Percentiles rank a stretch among this genome's conserved stretches.
Evolutionary conservation across 2,888 invertebrate species (phyloP).

Genomic region (Cotesia congregata): DNA sequence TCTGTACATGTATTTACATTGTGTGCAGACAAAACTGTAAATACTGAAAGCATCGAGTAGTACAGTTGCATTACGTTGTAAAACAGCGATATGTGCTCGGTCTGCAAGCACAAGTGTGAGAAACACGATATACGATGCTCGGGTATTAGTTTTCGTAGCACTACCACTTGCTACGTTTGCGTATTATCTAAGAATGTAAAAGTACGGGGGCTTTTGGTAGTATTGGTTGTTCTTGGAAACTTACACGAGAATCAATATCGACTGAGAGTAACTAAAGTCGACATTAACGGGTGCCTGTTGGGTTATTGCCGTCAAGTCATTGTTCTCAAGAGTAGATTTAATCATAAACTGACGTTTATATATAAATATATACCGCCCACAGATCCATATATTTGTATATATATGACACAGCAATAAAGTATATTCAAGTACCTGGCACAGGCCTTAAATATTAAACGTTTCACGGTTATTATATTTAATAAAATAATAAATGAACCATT

Average conservation of each 20-base stretch:
- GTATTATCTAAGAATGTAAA: background rate
- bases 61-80: background rate
- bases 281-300: constrained; percentile 14
- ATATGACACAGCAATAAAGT: background rate
- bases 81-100: background rate
- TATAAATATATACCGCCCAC: background rate
- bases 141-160: constrained; percentile 12
- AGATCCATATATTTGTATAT: background rate
- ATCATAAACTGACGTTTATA: background rate
- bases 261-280: background rate
- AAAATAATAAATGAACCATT: background rate
- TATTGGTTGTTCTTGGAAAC: constrained; percentile 17
- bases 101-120: background rate
- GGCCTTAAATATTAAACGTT: background rate
- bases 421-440: background rate
- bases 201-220: background rate
- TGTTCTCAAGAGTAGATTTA: background rate
- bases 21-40: background rate
- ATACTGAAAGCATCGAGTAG: background rate
- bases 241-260: constrained; percentile 33
- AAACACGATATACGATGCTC: constrained; percentile 2
- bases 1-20: background rate
- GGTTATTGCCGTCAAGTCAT: constrained; percentile 21
- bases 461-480: background rate
- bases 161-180: too few relatives aligned